Conservation (phyloP, 2,113 vertebrate genomes). For the Otis tarda region DNA sequence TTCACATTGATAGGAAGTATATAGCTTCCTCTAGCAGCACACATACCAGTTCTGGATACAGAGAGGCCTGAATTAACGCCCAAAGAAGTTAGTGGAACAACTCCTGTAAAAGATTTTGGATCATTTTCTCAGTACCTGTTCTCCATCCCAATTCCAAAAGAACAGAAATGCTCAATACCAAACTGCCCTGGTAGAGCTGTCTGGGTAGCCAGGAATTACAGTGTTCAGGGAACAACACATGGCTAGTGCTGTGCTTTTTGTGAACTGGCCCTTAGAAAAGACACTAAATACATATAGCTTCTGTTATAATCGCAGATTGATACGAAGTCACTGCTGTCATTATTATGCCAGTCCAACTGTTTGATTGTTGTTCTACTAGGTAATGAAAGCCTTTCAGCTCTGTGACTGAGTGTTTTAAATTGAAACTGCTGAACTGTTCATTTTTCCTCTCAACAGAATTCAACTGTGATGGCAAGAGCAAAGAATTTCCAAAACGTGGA, state of each 20-base stretch:
- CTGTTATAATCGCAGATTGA: background rate
- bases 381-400: conserved; percentile 24
- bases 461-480: conserved; percentile 91
- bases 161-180: background rate
- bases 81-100: background rate
- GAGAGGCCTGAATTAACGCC: background rate
- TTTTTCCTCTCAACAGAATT: conserved; percentile 88
- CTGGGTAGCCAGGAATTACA: background rate
- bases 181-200: background rate
- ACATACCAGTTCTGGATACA: background rate
- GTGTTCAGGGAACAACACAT: background rate
- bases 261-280: background rate
- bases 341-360: conserved; percentile 61
- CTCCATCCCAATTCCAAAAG: background rate
- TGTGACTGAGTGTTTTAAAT: conserved; percentile 24
- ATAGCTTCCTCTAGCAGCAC: background rate
- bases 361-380: conserved; percentile 68
- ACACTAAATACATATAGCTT: background rate
- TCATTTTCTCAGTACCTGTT: background rate
- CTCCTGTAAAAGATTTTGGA: background rate
- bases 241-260: background rate
- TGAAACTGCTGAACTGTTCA: conserved; percentile 76
- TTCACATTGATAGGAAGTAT: background rate
- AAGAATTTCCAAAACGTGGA: conserved; percentile 91
- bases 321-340: conserved; percentile 56